Evolutionary conservation across 2,888 invertebrate species (phyloP), one percentile per base, ranked within the genome.

Genomic region (Ectobius pallidus): DNA sequence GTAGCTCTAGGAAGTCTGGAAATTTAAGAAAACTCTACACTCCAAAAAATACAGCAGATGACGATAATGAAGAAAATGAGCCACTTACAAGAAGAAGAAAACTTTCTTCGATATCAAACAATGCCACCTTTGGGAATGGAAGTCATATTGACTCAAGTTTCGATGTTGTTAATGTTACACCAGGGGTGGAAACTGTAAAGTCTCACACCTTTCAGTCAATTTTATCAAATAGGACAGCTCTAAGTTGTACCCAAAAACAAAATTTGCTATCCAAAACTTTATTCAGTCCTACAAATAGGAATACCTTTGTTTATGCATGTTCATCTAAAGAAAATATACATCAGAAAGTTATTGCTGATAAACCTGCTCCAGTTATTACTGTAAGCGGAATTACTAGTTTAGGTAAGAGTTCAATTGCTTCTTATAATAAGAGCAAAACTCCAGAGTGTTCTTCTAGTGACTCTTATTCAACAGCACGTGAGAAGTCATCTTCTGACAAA

Each of bases 91-190:
- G 7, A 7, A 58, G 58, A n/a, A 27, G 7, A n/a, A 58, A 25
- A 30, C n/a, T 58, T 14, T 58, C 58, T 30, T 27, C 58, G 30
- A 9, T 30, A 30, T 58, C 58, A 58, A 27, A n/a, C 27, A 58
- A 30, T 58, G 58, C 58, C 30, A 58, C 58, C n/a, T 0, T 32
- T 30, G 58, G 30, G 18, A 30, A 32, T 30, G 58, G 27, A n/a
- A 58, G 30, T 58, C 32, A 30, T 30, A 58, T 32, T 3, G n/a
- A 32, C 30, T 30, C 58, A 30, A 58, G 58, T 58, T 58, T 58
- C n/a, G 58, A 58, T 58, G 16, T 30, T 58, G 58, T 58, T n/a
- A 30, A 58, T 58, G 30, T 30, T n/a, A 58, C 58, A 25, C 58
- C 58, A 16, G 27, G 32, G n/a, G 30, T 58, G 30, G 27, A 58